Evolutionary conservation across 1,140 invertebrate genomes (phyloP).

Genomic region (Vanessa tameamea): DNA sequence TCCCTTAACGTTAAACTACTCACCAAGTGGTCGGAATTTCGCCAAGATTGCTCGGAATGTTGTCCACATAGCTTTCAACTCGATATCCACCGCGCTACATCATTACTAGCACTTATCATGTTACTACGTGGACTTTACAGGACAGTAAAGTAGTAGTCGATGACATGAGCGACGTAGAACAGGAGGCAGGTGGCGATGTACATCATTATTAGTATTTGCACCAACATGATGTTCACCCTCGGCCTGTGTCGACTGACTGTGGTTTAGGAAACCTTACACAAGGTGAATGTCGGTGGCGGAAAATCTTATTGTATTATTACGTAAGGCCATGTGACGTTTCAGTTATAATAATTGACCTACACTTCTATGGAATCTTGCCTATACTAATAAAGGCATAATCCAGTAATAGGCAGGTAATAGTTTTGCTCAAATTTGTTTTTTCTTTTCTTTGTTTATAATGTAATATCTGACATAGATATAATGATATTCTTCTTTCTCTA

Average conservation of each 20-base stretch:
- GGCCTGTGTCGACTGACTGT: conserved; percentile 25
- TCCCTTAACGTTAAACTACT: conserved; percentile 36
- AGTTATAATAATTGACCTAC: conserved; percentile 27
- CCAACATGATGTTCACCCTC: conserved; percentile 64
- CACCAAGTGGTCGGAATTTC: conserved; percentile 55
- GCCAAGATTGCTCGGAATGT: conserved; percentile 28
- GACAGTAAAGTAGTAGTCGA: conserved; percentile 72
- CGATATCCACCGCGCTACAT: conserved; percentile 17
- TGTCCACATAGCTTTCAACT: conserved; percentile 24
- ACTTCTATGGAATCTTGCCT: conserved; percentile 42
- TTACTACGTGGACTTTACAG: conserved; percentile 35
- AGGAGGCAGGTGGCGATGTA: conserved; percentile 76
- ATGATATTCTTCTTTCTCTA: too few relatives aligned
- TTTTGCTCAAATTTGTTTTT: background rate
- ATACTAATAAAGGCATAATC: background rate
- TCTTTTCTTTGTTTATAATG: background rate
- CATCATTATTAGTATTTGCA: conserved; percentile 78
- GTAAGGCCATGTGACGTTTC: conserved; percentile 38
- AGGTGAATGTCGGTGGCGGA: conserved; percentile 51
- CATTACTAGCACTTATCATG: conserved; percentile 16
- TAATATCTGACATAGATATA: background rate
- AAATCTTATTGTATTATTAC: conserved; percentile 51
- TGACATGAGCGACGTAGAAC: conserved; percentile 75
- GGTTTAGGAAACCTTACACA: conserved; percentile 50
- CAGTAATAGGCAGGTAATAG: background rate